phyloP scores from a whole-genome alignment of 2,888 invertebrate species.

The Ochropacha duplaris region DNA sequence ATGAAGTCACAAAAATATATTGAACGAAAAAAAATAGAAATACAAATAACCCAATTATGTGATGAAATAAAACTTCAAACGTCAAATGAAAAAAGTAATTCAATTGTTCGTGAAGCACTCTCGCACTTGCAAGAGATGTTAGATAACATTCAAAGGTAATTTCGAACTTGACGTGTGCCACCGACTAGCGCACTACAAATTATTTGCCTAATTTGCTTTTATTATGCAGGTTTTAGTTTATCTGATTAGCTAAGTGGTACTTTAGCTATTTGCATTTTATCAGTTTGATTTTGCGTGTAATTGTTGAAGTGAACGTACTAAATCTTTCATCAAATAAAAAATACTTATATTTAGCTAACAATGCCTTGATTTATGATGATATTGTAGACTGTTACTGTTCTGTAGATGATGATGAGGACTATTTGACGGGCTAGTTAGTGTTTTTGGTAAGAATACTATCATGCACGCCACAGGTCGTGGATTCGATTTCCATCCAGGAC shows the following conservation, averaged over 20 bases:
- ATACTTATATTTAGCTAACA: too few species aligned
- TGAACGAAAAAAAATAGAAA: too few species aligned
- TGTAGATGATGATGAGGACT: too few species aligned
- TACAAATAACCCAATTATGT: too few species aligned
- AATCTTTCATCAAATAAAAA: too few species aligned
- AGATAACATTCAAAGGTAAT: constrained; percentile 67
- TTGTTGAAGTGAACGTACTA: neutral
- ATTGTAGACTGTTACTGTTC: too few species aligned
- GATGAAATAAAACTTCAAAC: neutral
- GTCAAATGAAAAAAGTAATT: constrained; percentile 6
- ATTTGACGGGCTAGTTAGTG: too few species aligned
- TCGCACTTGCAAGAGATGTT: constrained; percentile 43
- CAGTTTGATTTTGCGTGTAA: constrained; percentile 8
- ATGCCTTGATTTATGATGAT: too few species aligned
- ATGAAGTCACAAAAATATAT: too few species aligned
- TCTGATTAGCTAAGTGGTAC: constrained; percentile 62
- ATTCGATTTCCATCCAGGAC: too few species aligned
- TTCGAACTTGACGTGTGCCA: constrained; percentile 64
- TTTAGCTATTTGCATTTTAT: constrained; percentile 36
- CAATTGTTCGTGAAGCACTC: constrained; percentile 10
- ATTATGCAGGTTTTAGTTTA: constrained; percentile 57
- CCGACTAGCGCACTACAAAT: constrained; percentile 53
- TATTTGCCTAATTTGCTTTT: constrained; percentile 68
- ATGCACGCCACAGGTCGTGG: too few species aligned
- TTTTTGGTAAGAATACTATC: too few species aligned